Conservation (phyloP, 2,113 vertebrate genomes). For the Steatornis caripensis region DNA sequence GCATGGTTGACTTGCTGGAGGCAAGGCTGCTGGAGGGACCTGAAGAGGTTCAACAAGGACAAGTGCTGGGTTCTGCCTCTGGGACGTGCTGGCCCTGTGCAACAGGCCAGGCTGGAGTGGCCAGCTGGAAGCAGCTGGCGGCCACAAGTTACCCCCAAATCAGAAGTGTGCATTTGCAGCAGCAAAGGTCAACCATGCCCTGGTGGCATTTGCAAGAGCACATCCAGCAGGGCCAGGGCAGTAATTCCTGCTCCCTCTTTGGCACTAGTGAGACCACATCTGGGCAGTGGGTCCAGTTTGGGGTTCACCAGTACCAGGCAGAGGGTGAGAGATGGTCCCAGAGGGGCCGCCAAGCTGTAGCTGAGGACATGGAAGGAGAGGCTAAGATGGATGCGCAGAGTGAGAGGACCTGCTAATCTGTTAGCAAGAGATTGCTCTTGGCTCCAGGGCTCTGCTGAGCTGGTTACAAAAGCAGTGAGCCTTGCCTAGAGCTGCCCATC, state of each 20-base stretch:
- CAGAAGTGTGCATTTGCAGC: background rate
- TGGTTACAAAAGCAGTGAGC: background rate
- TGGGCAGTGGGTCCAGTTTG: background rate
- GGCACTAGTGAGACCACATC: background rate
- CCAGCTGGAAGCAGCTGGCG: background rate
- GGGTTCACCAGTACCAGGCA: background rate
- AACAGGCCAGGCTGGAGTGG: background rate
- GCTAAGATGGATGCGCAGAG: accelerated
- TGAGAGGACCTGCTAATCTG: no score
- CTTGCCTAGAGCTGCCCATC: background rate
- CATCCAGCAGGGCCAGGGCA: background rate
- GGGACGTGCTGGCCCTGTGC: background rate
- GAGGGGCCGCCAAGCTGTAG: background rate
- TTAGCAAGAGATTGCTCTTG: background rate
- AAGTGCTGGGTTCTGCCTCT: background rate
- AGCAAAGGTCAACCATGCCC: background rate
- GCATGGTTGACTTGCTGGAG: background rate
- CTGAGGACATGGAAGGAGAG: background rate
- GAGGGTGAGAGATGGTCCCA: background rate
- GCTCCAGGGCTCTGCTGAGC: background rate
- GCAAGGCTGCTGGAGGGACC: background rate
- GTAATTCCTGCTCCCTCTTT: background rate
- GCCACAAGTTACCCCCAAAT: background rate
- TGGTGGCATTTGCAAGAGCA: background rate
- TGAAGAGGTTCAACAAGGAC: background rate